phyloP scores from a whole-genome alignment of 2,888 invertebrate genomes.

The Hyppa rectilinea region DNA sequence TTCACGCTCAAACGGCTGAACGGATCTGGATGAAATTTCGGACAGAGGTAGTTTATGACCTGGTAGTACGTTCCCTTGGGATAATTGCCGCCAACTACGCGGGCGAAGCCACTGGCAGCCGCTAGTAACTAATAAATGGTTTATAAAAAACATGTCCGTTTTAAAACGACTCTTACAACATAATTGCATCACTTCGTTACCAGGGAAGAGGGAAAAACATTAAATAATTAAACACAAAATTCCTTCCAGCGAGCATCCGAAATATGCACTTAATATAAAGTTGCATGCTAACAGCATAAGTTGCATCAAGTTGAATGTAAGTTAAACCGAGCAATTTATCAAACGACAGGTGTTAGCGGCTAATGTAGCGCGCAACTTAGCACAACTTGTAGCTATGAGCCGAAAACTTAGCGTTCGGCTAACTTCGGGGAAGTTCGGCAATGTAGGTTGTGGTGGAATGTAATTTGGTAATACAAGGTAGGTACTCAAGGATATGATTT shows the following conservation, averaged over 20 bases:
- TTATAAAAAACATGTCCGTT: no score
- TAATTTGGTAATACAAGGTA: conserved; percentile 37
- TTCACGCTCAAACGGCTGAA: no score
- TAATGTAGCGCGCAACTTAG: conserved; percentile 65
- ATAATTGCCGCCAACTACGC: no score
- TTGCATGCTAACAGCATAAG: conserved; percentile 57
- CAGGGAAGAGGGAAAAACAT: not conserved
- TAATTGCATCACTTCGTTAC: not conserved
- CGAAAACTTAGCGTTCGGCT: conserved; percentile 56
- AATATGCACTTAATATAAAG: conserved; percentile 62
- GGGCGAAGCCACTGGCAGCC: no score
- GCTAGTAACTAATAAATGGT: no score
- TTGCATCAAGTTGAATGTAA: conserved; percentile 63
- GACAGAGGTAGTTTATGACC: no score
- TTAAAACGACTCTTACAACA: no score
- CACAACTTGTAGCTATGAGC: conserved; percentile 54
- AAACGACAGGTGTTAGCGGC: conserved; percentile 70
- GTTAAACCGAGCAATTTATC: conserved; percentile 70
- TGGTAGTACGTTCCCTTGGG: no score
- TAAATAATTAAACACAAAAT: conserved; percentile 26
- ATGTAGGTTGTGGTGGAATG: conserved; percentile 43
- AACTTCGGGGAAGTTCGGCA: conserved; percentile 30
- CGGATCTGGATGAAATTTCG: no score
- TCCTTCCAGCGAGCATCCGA: conserved; percentile 13
- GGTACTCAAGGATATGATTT: not conserved